Conservation (phyloP, 2,797 vertebrate species). For the Sternarchorhynchus goeldii region DNA sequence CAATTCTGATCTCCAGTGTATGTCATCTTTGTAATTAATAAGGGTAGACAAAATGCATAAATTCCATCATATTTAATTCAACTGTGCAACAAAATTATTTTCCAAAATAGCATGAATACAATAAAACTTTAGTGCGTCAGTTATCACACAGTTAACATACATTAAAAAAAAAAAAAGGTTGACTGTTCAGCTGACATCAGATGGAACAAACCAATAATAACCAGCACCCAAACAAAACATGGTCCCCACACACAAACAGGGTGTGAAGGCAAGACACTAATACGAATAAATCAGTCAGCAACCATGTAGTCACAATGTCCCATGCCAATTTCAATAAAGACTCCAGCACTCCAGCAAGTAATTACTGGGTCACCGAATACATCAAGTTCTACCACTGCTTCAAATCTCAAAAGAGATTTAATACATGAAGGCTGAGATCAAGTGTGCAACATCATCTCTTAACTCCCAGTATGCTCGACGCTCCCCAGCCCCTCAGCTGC, state of each 20-base stretch:
- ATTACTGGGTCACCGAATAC: neutral
- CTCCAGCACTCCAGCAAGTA: neutral
- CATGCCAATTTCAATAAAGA: constrained; percentile 3
- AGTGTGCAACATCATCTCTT: neutral
- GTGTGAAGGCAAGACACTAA: constrained; percentile 22
- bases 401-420: constrained; percentile 20
- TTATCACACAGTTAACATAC: neutral
- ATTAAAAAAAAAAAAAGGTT: neutral
- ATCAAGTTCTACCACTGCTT: neutral
- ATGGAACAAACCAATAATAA: neutral
- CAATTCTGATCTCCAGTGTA: no score
- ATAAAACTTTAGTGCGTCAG: constrained; percentile 19
- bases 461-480: neutral
- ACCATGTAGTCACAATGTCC: neutral
- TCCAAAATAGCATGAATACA: constrained; percentile 20
- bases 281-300: constrained; percentile 5
- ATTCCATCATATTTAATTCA: constrained; percentile 48
- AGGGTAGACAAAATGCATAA: constrained; percentile 46
- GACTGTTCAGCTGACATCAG: neutral
- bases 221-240: neutral
- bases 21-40: no score
- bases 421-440: constrained; percentile 27
- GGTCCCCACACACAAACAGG: neutral
- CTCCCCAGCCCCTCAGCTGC: constrained; percentile 6
- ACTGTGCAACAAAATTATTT: constrained; percentile 21